Evolutionary conservation across 1,140 invertebrate genomes (phyloP).

Genomic region (Meloidogyne exigua): DNA sequence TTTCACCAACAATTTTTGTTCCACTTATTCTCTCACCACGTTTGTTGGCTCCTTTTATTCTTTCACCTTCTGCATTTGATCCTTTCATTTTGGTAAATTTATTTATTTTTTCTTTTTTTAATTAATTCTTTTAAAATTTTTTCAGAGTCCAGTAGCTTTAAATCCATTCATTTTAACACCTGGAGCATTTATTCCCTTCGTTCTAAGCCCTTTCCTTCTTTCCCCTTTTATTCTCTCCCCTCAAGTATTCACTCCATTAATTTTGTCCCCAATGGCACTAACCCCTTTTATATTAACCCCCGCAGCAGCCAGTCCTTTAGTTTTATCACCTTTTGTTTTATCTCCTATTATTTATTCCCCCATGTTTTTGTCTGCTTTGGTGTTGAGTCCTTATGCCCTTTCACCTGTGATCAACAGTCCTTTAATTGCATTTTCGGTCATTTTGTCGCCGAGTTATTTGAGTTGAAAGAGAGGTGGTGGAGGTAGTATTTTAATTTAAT

Average conservation of each 20-base stretch:
- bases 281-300: slow-evolving; percentile 51
- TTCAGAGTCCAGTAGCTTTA: slow-evolving; percentile 42
- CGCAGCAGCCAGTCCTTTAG: slow-evolving; percentile 42
- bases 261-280: slow-evolving; percentile 55
- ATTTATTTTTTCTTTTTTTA: not conserved
- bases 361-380: slow-evolving; percentile 29
- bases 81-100: slow-evolving; percentile 47
- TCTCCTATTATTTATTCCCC: slow-evolving; percentile 42
- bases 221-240: slow-evolving; percentile 51
- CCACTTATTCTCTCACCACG: slow-evolving; percentile 51
- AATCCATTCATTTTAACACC: slow-evolving; percentile 51
- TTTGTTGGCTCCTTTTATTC: slow-evolving; percentile 47
- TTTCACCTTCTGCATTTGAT: slow-evolving; percentile 47
- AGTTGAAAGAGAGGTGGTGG: not conserved
- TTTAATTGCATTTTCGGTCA: slow-evolving; percentile 19
- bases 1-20: slow-evolving; percentile 50
- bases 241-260: slow-evolving; percentile 50
- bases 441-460: slow-evolving; percentile 12
- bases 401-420: slow-evolving; percentile 32
- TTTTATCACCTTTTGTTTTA: slow-evolving; percentile 48
- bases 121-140: not conserved
- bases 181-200: slow-evolving; percentile 35
- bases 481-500: too few species aligned
- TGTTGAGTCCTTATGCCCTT: slow-evolving; percentile 37
- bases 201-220: slow-evolving; percentile 36